Evolutionary conservation across 92 coral and sea anemone genomes (phyloP), one percentile per base, ranked within the genome.

Genomic region (Umimayanthus kanabou): DNA sequence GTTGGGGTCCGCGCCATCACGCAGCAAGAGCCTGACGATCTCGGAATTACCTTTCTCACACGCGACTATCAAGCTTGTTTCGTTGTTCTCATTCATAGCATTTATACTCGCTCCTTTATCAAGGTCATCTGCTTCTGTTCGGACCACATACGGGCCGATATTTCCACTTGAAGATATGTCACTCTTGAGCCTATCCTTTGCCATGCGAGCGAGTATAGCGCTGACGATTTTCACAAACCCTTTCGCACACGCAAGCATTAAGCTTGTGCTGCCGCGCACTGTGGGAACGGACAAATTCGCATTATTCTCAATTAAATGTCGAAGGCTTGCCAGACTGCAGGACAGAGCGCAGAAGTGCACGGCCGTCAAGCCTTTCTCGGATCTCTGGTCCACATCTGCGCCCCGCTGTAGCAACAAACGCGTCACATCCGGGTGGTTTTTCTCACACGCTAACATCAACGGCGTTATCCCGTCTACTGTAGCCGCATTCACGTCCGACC

Each of bases 161-260:
- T 78, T 85, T n/a, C 78, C 65, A 8, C 86, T 81, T 8, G 85
- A 81, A 47, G 86, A 83, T 3, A 90, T 81, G 57, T 94, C 94
- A 30, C 76, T 85, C 85, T 85, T 88, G 26, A 88, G 82, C 61
- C 80, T 90, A 14, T 91, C 85, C 84, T 89, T 90, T 28, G 85
- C 28, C 88, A 93, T 90, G 85, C 91, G 91, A 13, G 90, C 57
- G 42, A 94, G 91, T 2, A 94, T 80, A 20, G 96, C 93, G 5
- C 88, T 92, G 40, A 92, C 96, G 26, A 94, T 92, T 71, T 94
- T 88, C 28, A 93, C 91, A 79, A 87, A 92, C 4, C 96, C 96
- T 85, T 94, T 94, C 15, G 94, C 96, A 80, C 96, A 94, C 9
- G 96, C 96, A 39, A 94, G 93, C 96, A 94, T 94, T 55, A 94